phyloP scores from a whole-genome alignment of 2,888 invertebrate genomes.

The Orthosia gracilis region DNA sequence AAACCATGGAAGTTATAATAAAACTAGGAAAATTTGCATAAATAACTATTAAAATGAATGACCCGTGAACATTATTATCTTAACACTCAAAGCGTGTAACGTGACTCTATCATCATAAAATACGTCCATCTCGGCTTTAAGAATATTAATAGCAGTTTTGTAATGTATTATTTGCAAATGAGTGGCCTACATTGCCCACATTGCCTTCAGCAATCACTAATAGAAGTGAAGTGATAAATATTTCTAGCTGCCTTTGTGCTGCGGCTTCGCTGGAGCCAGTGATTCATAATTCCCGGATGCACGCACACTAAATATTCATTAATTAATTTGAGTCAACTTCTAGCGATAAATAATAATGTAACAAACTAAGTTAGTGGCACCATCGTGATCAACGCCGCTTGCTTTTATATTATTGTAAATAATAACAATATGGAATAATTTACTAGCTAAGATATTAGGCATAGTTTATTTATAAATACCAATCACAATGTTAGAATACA shows the following conservation, averaged over 20 bases:
- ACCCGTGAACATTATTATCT: slow-evolving; percentile 37
- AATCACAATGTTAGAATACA: slow-evolving; percentile 3
- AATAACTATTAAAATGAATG: slow-evolving; percentile 44
- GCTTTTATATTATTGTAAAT: slow-evolving; percentile 7
- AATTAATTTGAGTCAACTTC: slow-evolving; percentile 57
- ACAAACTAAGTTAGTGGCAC: slow-evolving; percentile 49
- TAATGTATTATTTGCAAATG: slow-evolving; percentile 44
- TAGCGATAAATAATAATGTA: slow-evolving; percentile 52
- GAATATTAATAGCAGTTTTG: slow-evolving; percentile 36
- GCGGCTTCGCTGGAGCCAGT: slow-evolving; percentile 28
- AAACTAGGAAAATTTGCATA: slow-evolving; percentile 23
- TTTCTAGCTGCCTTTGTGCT: slow-evolving; percentile 36
- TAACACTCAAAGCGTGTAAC: slow-evolving; percentile 10
- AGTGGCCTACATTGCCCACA: slow-evolving; percentile 29
- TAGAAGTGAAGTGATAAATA: slow-evolving; percentile 46
- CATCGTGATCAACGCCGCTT: slow-evolving; percentile 12
- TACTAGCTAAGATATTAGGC: background rate
- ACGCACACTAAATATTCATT: slow-evolving; percentile 76
- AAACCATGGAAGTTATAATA: slow-evolving; percentile 12
- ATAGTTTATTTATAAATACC: slow-evolving; percentile 4
- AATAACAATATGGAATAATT: background rate
- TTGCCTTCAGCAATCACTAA: slow-evolving; percentile 40
- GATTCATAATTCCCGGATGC: slow-evolving; percentile 76
- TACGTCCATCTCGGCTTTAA: slow-evolving; percentile 15
- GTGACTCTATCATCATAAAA: slow-evolving; percentile 31